phyloP scores from a whole-genome alignment of 2,888 invertebrate species.

The Sclerodermus sp. region DNA sequence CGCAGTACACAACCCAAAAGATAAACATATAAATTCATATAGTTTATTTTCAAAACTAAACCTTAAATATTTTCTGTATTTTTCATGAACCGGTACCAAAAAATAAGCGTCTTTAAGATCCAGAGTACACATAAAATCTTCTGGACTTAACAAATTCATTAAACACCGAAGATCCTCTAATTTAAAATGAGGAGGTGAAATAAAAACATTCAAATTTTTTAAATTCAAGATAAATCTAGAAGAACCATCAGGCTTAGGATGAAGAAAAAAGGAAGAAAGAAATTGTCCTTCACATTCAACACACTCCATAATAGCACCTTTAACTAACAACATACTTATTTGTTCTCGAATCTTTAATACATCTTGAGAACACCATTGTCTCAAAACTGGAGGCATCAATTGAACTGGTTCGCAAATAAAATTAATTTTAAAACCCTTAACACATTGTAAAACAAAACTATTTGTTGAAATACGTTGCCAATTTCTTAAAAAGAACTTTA shows the following conservation, averaged over 20 bases:
- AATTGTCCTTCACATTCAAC: not conserved
- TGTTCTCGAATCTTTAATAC: too few species aligned
- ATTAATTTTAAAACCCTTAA: too few species aligned
- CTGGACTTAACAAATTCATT: conserved; percentile 13
- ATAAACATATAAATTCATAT: conserved; percentile 30
- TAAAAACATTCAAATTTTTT: conserved; percentile 16
- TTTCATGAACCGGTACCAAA: conserved; percentile 18
- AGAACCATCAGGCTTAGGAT: conserved; percentile 7
- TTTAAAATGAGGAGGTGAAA: conserved; percentile 19
- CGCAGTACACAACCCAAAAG: conserved; percentile 31
- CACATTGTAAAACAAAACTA: too few species aligned
- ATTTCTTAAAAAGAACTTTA: too few species aligned
- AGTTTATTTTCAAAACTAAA: conserved; percentile 19
- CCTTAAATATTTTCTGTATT: conserved; percentile 27
- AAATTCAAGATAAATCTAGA: conserved; percentile 15
- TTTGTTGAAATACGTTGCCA: too few species aligned
- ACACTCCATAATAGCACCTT: too few species aligned
- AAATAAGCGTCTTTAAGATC: conserved; percentile 1
- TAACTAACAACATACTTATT: too few species aligned
- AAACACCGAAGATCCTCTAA: conserved; percentile 18
- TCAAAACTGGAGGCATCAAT: too few species aligned
- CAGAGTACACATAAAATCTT: conserved; percentile 2
- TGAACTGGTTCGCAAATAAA: too few species aligned
- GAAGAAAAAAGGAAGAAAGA: not conserved
- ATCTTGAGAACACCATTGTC: too few species aligned